Base-by-base conservation (phyloP, 2,888 invertebrate species). In the Dolichopus griseipennis region DNA sequence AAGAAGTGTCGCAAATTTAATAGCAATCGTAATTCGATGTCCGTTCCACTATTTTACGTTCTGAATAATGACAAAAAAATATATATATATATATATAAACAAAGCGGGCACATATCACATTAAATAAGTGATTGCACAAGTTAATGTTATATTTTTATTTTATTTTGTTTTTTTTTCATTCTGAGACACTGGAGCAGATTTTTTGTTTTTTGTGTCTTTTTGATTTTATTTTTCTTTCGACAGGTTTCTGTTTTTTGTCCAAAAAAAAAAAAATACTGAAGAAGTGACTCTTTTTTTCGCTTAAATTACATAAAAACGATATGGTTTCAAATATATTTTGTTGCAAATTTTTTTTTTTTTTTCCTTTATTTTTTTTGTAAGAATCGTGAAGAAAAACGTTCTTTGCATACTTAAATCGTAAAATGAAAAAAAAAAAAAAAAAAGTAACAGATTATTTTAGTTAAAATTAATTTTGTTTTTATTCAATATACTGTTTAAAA, bases 301-400 rank as follows among this genome's bases (percentile, higher is more conserved):
- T 52, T 52, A 52, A 52, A 52, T 15, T 52, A 52, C 52, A 52
- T 52, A 15, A 52, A 52, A 52, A 52, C 52, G 52, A 52, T 52
- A 52, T 52, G 52, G 52, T 52, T 18, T 52, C 18, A 12, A 9
- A 52, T 18, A 52, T 52, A 52, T 52, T 37, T 37, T 37, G 37
- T 37, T 8, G 5, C 12, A 12, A 7, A 10, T 7, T 37, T 8
- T 37, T 37, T 37, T 37, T 10, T 37, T 10, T 37, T 10, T 2
- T 37, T 7, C 8, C 8, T 37, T 8, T 5, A 7, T 37, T 37
- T 8, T 2, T 37, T 52, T 52, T 15, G 18, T 15, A 15, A 12
- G 18, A 52, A 18, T 52, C 18, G n/a, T 52, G 52, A 52, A 41
- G 41, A 15, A 41, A 41, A 52, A 52, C 52, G 52, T 52, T 52